Base-by-base conservation (phyloP, 2,113 vertebrate species). In the Eudyptes chrysolophus region DNA sequence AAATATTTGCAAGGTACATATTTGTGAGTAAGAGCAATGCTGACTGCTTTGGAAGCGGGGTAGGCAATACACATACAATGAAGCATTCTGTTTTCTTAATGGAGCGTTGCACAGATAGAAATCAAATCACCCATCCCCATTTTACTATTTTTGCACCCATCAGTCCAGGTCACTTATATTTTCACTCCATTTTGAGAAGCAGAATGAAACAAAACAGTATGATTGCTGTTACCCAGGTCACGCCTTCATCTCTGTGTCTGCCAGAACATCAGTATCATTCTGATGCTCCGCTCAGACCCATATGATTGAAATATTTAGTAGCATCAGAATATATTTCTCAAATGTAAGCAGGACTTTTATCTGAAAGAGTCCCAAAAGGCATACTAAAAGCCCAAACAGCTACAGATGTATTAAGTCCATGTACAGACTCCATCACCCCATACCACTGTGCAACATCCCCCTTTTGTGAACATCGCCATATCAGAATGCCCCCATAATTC, bases 1-100 rank as follows among this genome's bases (percentile, higher is more conserved):
- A 94, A 66, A 89, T 90, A 77, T 97, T 96, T 96, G 52, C 81
- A 88, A 77, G 38, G 78, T 54, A 49, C 78, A 62, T 74, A 89
- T 95, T 87, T 97, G 61, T 3, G 17, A 96, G 65, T 61, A 80
- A 87, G 58, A 96, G 78, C 65, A 89, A 65, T 29, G 27, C 22
- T 93, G 82, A 42, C 66, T 66, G 58, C 79, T 96, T 79, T 93
- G 94, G 70, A 90, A 87, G 58, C 4, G 0, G 24, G 16, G 11
- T 58, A 80, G 66, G 87, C 84, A 85, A 81, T 92, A 49, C 68
- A 64, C 46, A 83, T 32, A 95, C 78, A 96, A 71, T 95, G 78
- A 90, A 87, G 58, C 72, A 93, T 94, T 97, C 66, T 93, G 22
- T 89, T 97, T 97, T 92, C 84, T 58, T 94, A 93, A 90, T 93